Evolutionary conservation across 2,113 vertebrate genomes (phyloP).

Genomic region (Hemichromis elongatus): DNA sequence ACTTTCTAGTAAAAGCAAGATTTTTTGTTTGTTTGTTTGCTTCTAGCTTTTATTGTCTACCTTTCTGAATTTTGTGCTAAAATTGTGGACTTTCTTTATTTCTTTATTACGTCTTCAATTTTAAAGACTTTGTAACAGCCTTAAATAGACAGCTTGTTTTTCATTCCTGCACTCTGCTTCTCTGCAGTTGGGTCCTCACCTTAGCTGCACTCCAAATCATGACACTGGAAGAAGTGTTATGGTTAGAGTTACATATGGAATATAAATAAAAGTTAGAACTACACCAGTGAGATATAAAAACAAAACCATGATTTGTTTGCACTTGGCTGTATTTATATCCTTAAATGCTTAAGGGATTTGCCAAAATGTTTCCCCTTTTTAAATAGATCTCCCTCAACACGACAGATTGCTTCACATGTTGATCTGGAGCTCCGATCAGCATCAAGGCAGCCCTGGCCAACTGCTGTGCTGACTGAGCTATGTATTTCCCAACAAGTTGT

Average conservation of each 20-base stretch:
- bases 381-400: slow-evolving; percentile 4
- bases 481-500: slow-evolving; percentile 14
- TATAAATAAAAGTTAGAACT: background rate
- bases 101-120: background rate
- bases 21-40: background rate
- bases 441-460: background rate
- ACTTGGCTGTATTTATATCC: background rate
- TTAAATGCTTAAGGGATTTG: background rate
- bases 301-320: background rate
- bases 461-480: slow-evolving; percentile 23
- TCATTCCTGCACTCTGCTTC: background rate
- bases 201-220: background rate
- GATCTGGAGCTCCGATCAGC: slow-evolving; percentile 1
- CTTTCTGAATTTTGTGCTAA: background rate
- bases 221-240: background rate
- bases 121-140: background rate
- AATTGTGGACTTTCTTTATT: background rate
- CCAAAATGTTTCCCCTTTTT: background rate
- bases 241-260: background rate
- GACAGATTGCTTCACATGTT: slow-evolving; percentile 8
- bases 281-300: background rate
- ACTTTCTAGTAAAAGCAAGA: background rate
- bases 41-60: background rate
- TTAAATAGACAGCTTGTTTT: background rate
- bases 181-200: background rate